phyloP scores from a whole-genome alignment of 1,140 invertebrate genomes.

The Dinothrombium tinctorium region DNA sequence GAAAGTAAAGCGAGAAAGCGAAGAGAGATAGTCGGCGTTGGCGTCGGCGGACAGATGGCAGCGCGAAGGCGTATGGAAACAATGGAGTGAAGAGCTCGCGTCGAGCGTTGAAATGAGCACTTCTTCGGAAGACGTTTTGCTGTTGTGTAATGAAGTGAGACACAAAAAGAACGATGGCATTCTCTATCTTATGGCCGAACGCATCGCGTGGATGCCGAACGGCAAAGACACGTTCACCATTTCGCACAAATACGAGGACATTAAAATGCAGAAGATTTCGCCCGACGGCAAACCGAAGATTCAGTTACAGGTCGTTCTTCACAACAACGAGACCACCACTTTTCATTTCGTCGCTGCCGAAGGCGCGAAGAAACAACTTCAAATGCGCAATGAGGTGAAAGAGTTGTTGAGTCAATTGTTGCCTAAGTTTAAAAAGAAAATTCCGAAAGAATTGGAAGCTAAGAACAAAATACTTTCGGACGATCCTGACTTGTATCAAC shows the following conservation, averaged over 20 bases:
- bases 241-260: slow-evolving; percentile 79
- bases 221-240: slow-evolving; percentile 66
- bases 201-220: slow-evolving; percentile 83
- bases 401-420: slow-evolving; percentile 68
- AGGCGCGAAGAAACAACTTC: slow-evolving; percentile 50
- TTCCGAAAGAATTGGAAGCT: slow-evolving; percentile 51
- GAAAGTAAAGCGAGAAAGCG: too few species aligned
- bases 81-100: too few species aligned
- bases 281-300: slow-evolving; percentile 94
- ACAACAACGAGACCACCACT: slow-evolving; percentile 76
- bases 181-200: slow-evolving; percentile 80
- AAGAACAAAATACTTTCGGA: slow-evolving; percentile 30
- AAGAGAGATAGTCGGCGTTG: too few species aligned
- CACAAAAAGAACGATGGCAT: slow-evolving; percentile 90
- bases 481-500: slow-evolving; percentile 27
- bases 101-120: slow-evolving; percentile 10
- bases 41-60: too few species aligned
- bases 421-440: slow-evolving; percentile 82
- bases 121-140: slow-evolving; percentile 55
- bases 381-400: slow-evolving; percentile 79
- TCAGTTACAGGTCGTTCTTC: slow-evolving; percentile 88
- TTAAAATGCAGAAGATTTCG: slow-evolving; percentile 95
- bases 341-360: slow-evolving; percentile 89
- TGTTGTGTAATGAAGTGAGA: slow-evolving; percentile 69
- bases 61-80: too few species aligned